These are phyloP conservation scores for Synanthedon vespiformis DNA, from an alignment of 2,888 invertebrate species.

Conservation along the genomic window DNA sequence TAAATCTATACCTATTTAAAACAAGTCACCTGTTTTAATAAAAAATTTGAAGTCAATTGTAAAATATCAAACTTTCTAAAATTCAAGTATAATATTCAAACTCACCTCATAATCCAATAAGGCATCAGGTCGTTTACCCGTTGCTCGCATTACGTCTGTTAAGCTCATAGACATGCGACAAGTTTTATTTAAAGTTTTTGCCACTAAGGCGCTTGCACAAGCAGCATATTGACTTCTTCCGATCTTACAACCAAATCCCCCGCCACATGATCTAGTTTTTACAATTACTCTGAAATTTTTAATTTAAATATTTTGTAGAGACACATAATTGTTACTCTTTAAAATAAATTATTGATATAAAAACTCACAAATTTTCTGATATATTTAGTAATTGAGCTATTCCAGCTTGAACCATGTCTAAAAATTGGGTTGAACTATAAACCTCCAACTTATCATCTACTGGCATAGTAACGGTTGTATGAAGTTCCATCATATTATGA, in stretches of 20 bases:
- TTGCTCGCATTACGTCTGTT: constrained; percentile 24
- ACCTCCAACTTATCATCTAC: constrained; percentile 75
- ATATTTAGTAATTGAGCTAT: constrained; percentile 62
- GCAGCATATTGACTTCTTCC: constrained; percentile 18
- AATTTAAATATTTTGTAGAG: neutral
- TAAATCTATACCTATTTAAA: too few relatives aligned
- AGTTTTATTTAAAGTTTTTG: constrained; percentile 20
- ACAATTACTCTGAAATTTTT: constrained; percentile 20
- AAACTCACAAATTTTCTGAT: constrained; percentile 59
- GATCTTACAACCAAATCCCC: constrained; percentile 30
- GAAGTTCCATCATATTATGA: constrained; percentile 77
- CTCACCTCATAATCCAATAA: constrained; percentile 28
- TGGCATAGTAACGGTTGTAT: constrained; percentile 69
- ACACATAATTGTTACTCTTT: neutral
- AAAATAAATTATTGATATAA: neutral
- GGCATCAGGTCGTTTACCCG: constrained; percentile 27
- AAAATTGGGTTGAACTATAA: constrained; percentile 66
- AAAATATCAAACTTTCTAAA: too few relatives aligned
- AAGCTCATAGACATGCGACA: constrained; percentile 30
- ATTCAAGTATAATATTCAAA: neutral
- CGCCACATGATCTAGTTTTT: constrained; percentile 25
- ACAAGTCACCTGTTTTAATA: too few relatives aligned
- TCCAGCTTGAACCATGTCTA: constrained; percentile 60
- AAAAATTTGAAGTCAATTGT: too few relatives aligned
- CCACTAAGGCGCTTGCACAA: constrained; percentile 25